These are phyloP conservation scores for Sericinus montela DNA, from an alignment of 2,888 invertebrate genomes.

Conservation along the genomic window DNA sequence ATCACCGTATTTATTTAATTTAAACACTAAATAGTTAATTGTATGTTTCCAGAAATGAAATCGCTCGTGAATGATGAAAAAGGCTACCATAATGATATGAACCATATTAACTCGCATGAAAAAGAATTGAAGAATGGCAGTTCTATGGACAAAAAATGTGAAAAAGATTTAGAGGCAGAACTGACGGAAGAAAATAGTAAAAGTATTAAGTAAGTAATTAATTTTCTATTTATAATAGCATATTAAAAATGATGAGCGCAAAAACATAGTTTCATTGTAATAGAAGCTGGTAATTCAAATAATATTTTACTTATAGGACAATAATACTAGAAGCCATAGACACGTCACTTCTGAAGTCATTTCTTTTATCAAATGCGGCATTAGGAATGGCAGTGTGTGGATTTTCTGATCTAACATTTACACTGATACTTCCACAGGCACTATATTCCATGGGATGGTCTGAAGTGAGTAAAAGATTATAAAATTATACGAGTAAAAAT, in stretches of 20 bases:
- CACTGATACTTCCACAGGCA: conserved; percentile 77
- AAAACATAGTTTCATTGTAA: too few species aligned
- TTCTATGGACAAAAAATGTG: conserved; percentile 3
- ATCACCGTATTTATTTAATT: too few species aligned
- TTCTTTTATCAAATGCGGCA: conserved; percentile 78
- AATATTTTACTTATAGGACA: conserved; percentile 31
- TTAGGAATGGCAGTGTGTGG: conserved; percentile 74
- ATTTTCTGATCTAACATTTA: conserved; percentile 76
- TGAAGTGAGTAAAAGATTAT: conserved; percentile 36
- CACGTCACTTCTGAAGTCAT: conserved; percentile 73
- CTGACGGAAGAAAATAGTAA: neutral
- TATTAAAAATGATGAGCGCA: too few species aligned
- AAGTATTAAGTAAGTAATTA: conserved; percentile 9
- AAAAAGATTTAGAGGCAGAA: conserved; percentile 12
- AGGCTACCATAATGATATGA: conserved; percentile 21
- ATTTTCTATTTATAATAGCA: neutral
- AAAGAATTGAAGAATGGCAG: conserved; percentile 20
- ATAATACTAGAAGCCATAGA: conserved; percentile 60
- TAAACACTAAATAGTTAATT: too few species aligned
- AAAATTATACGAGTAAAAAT: too few species aligned
- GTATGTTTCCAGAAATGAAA: conserved; percentile 31
- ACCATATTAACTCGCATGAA: conserved; percentile 32
- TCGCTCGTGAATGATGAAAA: conserved; percentile 30
- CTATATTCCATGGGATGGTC: conserved; percentile 71
- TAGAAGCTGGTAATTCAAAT: too few species aligned